Evolutionary conservation across 2,113 vertebrate species (phyloP).

Genomic region (Todiramphus saurophagus): DNA sequence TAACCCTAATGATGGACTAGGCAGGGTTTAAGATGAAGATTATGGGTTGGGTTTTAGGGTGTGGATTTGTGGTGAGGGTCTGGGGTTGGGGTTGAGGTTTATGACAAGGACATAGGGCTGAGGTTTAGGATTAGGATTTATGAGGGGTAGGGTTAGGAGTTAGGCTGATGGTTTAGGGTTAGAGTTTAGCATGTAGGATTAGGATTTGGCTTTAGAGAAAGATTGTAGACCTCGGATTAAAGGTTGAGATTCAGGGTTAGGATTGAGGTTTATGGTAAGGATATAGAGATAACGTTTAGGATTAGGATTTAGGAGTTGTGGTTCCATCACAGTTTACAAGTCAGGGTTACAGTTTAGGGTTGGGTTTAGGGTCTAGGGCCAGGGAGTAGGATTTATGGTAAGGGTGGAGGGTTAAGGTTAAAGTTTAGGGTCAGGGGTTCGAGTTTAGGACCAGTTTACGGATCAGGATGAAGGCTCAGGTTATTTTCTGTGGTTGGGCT

Average conservation of each 20-base stretch:
- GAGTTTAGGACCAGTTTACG: too few relatives aligned
- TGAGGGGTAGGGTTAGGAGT: not conserved
- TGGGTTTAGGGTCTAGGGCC: too few relatives aligned
- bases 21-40: too few relatives aligned
- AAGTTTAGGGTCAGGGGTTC: fast-evolving
- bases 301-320: not conserved
- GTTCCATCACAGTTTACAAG: too few relatives aligned
- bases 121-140: not conserved
- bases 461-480: not conserved
- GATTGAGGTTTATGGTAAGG: not conserved
- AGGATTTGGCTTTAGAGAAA: not conserved
- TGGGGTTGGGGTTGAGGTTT: not conserved
- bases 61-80: not conserved
- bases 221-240: not conserved
- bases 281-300: not conserved
- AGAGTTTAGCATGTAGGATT: not conserved
- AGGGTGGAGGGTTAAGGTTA: not conserved
- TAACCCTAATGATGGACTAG: fast-evolving
- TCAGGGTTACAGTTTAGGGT: not conserved
- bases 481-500: not conserved
- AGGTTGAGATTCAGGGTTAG: not conserved
- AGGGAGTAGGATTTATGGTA: not conserved
- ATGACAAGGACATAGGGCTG: too few relatives aligned
- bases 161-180: not conserved
- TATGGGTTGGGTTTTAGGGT: not conserved